These are phyloP conservation scores for Ceratitis capitata DNA, from an alignment of 1,140 invertebrate genomes.

Conservation along the genomic window DNA sequence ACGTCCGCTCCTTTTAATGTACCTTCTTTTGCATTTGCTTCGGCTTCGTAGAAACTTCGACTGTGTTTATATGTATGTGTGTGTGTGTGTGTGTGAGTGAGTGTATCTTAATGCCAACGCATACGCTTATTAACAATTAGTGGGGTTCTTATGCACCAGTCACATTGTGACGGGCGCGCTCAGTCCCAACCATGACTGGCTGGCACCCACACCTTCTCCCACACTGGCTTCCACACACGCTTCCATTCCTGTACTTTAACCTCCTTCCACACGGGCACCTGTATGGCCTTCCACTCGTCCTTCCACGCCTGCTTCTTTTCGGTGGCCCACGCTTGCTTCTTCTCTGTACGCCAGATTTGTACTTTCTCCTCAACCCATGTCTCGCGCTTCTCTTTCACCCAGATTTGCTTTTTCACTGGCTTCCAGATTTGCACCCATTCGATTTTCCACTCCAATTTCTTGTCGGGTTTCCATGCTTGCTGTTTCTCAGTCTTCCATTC, in stretches of 20 bases:
- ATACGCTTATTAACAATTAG: slow-evolving; percentile 1
- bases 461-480: slow-evolving; percentile 73
- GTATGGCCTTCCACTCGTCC: slow-evolving; percentile 74
- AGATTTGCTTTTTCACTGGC: slow-evolving; percentile 79
- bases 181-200: slow-evolving; percentile 73
- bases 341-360: slow-evolving; percentile 79
- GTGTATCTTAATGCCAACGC: not conserved
- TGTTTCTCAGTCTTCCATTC: slow-evolving; percentile 78
- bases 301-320: slow-evolving; percentile 82
- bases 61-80: not conserved
- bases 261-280: slow-evolving; percentile 73
- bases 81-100: not conserved
- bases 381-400: slow-evolving; percentile 79
- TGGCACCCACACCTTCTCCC: slow-evolving; percentile 80
- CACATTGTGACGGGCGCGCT: slow-evolving; percentile 44
- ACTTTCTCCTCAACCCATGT: slow-evolving; percentile 80
- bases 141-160: not conserved
- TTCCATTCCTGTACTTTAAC: slow-evolving; percentile 78
- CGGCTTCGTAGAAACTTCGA: too few relatives aligned
- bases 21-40: not conserved
- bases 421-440: slow-evolving; percentile 80
- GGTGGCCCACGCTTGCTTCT: slow-evolving; percentile 81
- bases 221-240: slow-evolving; percentile 79
- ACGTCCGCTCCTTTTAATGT: not conserved
- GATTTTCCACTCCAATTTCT: slow-evolving; percentile 80